Evolutionary conservation across 1,140 invertebrate species (phyloP), one percentile per base, ranked within the genome.

Genomic region (Trichogramma pretiosum): DNA sequence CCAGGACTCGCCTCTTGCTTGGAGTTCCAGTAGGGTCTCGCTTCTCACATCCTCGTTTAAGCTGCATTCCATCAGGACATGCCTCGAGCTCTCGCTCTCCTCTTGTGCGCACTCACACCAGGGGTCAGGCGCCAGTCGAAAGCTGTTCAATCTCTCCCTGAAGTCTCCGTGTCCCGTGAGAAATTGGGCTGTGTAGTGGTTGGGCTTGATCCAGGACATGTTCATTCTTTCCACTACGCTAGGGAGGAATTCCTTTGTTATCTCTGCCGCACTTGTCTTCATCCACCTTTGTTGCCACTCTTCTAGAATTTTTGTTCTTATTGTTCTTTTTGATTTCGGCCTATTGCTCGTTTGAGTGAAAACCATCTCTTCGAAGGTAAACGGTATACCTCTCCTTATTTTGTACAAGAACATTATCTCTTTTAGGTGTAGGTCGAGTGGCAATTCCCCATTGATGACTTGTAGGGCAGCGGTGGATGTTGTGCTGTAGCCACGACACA

Each of bases 401-500:
- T 26, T 11, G 43, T 51, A 48, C 21, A 28, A n/a, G 23, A 40
- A 21, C 4, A 17, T n/a, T 4, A 39, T 19, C 22, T 49, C 26
- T 11, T 16, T 11, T 0, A 46, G 8, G 0, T 39, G 5, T 1
- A 51, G 3, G 28, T 56, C 52, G n/a, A 54, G 33, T n/a, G 53
- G 57, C 2, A 42, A 19, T 0, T 1, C 24, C 5, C 49, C 52
- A 0, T 44, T 45, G 0, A 52, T 9, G 0, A 58, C 50, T 1
- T 26, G 44, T 0, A 56, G 19, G 0, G 58, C 54, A 1, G 52
- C 53, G 3, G 48, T 56, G 2, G 61, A 62, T 0, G 55, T 47
- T 28, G 57, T 58, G 5, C 48, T 42, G 48, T 56, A 60, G 16
- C 56, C 56, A 10, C 41, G 18, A 0, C 60, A 43, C 5, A 52